Base-by-base conservation (phyloP, 2,113 vertebrate genomes). In the Mus spicilegus region DNA sequence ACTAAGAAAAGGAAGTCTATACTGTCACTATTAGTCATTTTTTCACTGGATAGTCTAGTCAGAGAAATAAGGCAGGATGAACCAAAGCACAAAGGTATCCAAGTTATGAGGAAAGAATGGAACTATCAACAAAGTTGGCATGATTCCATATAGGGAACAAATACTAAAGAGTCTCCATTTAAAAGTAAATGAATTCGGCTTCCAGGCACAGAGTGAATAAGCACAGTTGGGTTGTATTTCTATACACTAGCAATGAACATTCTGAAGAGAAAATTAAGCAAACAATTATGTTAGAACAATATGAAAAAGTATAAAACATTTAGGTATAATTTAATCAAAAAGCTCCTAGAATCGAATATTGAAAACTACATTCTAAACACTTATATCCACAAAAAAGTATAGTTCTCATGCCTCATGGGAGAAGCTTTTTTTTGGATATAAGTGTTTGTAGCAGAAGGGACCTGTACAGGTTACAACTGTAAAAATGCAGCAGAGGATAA, bases 111-210 rank as follows among this genome's bases (percentile, higher is more conserved):
- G 67, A 26, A 84, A 93, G 51, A 51, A 17, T 75, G 65, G 33
- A 93, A 61, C 26, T 70, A 14, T 58, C 33, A 56, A 56, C 19
- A 78, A 14, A 67, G 36, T 13, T 63, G 33, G n/a, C 65, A 61
- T 22, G 70, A 93, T 63, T 75, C 49, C 63, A 61, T 36, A 3
- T 12, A 80, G 16, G 72, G 49, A 85, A 76, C 70, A 93, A 78
- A 67, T 80, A 16, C 56, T 88, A 7, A 86, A 58, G 77, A 86
- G 24, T 67, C 46, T 58, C 46, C 8, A 75, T 10, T 24, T 51
- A 61, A 24, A 93, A 39, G 81, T 76, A 81, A 88, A 56, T 56
- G 46, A 89, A 87, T 94, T 70, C 30, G 81, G 39, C 33, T 89
- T 13, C 49, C 70, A 54, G n/a, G 9, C 87, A 70, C 14, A 75